Evolutionary conservation across 2,888 invertebrate genomes (phyloP).

Genomic region (Sminthurinus aureus): DNA sequence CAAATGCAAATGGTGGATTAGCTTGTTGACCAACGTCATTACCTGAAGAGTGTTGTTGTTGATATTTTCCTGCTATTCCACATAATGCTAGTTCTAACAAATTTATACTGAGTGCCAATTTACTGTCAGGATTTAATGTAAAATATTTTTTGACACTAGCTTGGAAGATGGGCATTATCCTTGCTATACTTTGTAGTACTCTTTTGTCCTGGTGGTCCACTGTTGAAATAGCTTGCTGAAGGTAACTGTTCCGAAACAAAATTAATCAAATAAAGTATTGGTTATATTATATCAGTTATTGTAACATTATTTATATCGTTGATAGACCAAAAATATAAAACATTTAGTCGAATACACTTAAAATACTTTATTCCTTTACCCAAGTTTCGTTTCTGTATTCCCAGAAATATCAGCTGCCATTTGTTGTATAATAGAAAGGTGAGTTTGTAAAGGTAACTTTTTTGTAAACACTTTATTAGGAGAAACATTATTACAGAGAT

Average conservation of each 20-base stretch:
- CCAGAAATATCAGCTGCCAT: constrained; percentile 86
- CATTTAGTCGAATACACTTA: background rate
- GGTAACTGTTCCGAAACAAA: constrained; percentile 46
- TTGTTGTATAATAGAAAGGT: constrained; percentile 92
- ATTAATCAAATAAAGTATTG: background rate
- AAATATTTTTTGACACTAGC: constrained; percentile 51
- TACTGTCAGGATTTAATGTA: constrained; percentile 52
- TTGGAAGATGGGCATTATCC: constrained; percentile 59
- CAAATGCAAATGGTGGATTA: constrained; percentile 13
- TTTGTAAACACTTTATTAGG: constrained; percentile 76
- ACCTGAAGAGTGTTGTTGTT: constrained; percentile 16
- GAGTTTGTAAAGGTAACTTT: constrained; percentile 77
- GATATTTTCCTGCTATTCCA: constrained; percentile 49
- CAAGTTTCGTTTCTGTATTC: constrained; percentile 82
- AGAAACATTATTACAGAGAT: constrained; percentile 84
- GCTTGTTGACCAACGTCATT: constrained; percentile 27
- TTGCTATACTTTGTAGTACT: constrained; percentile 53
- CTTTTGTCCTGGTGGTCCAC: constrained; percentile 51
- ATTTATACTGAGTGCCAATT: constrained; percentile 48
- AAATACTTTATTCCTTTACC: constrained; percentile 65
- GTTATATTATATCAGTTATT: background rate
- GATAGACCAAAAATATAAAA: background rate
- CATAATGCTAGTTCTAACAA: constrained; percentile 58
- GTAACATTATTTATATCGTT: background rate
- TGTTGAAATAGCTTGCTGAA: constrained; percentile 52